Conservation (phyloP, 2,797 vertebrate species). For the Protonibea diacanthus region DNA sequence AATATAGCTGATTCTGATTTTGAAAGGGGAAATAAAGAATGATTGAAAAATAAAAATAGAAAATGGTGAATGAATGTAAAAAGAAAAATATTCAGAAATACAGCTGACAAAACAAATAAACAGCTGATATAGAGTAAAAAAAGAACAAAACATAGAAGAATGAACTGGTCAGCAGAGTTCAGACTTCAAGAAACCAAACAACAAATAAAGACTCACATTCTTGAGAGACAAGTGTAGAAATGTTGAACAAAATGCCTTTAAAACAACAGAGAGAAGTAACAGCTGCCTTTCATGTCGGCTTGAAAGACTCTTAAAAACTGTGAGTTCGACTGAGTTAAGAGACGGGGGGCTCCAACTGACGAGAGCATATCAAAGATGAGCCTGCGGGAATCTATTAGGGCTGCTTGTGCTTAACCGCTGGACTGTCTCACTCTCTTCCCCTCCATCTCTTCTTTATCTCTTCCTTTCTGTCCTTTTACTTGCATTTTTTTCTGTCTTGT, state of each 20-base stretch:
- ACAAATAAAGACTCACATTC: conserved; percentile 35
- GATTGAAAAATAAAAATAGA: background rate
- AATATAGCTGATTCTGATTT: too few species aligned
- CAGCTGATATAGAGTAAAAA: background rate
- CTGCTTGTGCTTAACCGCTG: conserved; percentile 26
- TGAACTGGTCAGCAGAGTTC: background rate
- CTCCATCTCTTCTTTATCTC: conserved; percentile 35
- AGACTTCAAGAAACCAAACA: conserved; percentile 8
- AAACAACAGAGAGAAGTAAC: conserved; percentile 48
- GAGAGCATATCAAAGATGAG: conserved; percentile 68
- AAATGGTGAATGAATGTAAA: background rate
- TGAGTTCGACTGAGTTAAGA: conserved; percentile 36
- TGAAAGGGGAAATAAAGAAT: background rate
- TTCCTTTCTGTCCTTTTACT: conserved; percentile 18
- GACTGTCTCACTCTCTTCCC: conserved; percentile 34
- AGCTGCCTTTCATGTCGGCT: conserved; percentile 68
- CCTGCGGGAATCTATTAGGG: conserved; percentile 62
- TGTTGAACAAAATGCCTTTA: conserved; percentile 49
- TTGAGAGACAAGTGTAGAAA: conserved; percentile 35
- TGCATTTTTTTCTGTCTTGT: conserved; percentile 14
- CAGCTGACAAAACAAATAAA: background rate
- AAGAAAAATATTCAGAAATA: background rate
- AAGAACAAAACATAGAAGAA: background rate
- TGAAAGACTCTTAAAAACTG: conserved; percentile 65
- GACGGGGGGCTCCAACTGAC: conserved; percentile 34